Percentiles rank a stretch among this genome's conserved stretches.
phyloP scores from a whole-genome alignment of 1,140 invertebrate genomes.

The Oryzaephilus surinamensis region DNA sequence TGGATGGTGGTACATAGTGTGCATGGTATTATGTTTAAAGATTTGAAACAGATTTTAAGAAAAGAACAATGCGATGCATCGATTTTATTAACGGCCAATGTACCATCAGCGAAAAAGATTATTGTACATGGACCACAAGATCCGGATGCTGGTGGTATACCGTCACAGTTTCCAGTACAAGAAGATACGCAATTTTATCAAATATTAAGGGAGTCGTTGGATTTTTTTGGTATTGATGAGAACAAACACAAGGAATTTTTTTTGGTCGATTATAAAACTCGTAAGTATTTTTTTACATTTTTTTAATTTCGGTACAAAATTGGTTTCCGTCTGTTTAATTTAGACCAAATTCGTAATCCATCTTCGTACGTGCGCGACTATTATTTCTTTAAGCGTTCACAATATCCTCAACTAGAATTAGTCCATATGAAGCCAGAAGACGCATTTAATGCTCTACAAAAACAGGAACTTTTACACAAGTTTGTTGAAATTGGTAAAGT shows the following conservation, averaged over 20 bases:
- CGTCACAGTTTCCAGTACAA: conserved; percentile 95
- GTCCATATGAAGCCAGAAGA: conserved; percentile 87
- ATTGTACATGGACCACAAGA: conserved; percentile 92
- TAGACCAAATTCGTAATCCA: conserved; percentile 91
- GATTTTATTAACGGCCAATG: conserved; percentile 94
- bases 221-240: conserved; percentile 96
- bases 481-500: conserved; percentile 97
- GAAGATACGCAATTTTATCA: conserved; percentile 98
- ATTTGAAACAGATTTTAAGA: conserved; percentile 94
- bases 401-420: conserved; percentile 94
- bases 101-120: conserved; percentile 98
- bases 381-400: conserved; percentile 97
- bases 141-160: conserved; percentile 85
- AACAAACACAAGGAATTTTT: conserved; percentile 83
- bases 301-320: neutral
- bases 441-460: conserved; percentile 84
- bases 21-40: conserved; percentile 99
- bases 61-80: conserved; percentile 99
- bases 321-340: conserved; percentile 4
- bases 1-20: conserved; percentile 98
- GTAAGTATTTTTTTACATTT: conserved; percentile 47
- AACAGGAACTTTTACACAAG: conserved; percentile 85
- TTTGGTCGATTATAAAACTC: conserved; percentile 94
- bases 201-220: conserved; percentile 88
- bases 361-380: conserved; percentile 92